Base-by-base conservation (phyloP, 2,797 vertebrate genomes). In the Gymnocypris eckloni region DNA sequence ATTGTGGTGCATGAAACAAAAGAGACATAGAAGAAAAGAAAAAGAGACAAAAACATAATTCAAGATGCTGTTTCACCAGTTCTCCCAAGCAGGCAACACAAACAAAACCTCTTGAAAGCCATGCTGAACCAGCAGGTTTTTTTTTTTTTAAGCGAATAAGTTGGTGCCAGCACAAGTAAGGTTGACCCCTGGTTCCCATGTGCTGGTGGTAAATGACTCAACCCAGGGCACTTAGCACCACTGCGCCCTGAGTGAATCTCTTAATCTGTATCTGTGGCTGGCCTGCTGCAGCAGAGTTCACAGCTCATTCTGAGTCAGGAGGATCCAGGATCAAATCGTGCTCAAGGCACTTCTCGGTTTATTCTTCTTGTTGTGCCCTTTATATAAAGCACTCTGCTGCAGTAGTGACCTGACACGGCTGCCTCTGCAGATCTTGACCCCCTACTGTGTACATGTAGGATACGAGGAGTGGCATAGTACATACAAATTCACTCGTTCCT, bases 301-400 rank as follows among this genome's bases (percentile, higher is more conserved):
- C 67, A 81, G 41, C 77, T 86, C 69, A 81, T 81, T 81, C 67
- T n/a, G 54, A 39, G 56, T 72, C 84, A 64, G 69, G 69, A 80
- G 77, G 56, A 64, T 67, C 69, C 78, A 66, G 78, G 43, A 50
- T 64, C 54, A 85, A 86, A 81, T 86, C 84, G 84, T 86, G 84
- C 78, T 86, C 45, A 22, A 41, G 20, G 20, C 78, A 75, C 78
- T 80, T 75, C 56, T 86, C 4, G 0, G 12, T 64, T 75, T 71
- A 86, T 75, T 81, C 54, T 73, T 86, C 52, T 73, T 50, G 78
- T 81, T 86, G 43, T 59, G 83, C 12, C 64, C 66, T 79, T 79
- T 71, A 85, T 45, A 28, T 45, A 79, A 79, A 79, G 66, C 83
- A 71, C 48, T 59, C 39, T 61, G 33, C 43, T 28, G 77, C 69